Conservation (phyloP, 2,113 vertebrate genomes). For the Myrmecophaga tridactyla region DNA sequence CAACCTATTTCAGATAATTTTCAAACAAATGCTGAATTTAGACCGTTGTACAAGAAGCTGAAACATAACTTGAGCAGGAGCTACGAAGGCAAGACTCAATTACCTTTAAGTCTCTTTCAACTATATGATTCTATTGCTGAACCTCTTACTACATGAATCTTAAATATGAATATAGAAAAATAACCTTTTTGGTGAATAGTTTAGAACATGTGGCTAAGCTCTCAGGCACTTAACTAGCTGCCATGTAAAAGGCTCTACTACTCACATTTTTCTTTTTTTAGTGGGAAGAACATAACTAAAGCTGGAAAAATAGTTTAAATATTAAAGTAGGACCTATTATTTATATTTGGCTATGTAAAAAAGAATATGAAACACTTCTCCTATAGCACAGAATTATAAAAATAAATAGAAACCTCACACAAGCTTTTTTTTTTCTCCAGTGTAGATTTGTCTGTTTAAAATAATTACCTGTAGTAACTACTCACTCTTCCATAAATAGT, state of each 20-base stretch:
- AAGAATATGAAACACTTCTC: background rate
- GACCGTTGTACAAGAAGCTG: background rate
- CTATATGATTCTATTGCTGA: background rate
- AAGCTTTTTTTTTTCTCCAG: background rate
- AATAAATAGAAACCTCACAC: background rate
- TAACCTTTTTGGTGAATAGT: background rate
- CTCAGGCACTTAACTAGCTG: background rate
- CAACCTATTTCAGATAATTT: background rate
- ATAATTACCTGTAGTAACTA: background rate
- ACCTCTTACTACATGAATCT: background rate
- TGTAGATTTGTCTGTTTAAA: background rate
- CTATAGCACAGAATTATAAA: background rate
- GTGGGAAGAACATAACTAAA: conserved; percentile 18
- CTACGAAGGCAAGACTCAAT: background rate
- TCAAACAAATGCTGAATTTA: background rate
- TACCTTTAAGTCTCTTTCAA: background rate
- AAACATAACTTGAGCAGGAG: background rate
- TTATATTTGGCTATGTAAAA: background rate
- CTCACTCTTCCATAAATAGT: background rate
- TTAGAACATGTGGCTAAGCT: background rate
- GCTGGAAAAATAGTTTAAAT: conserved; percentile 28
- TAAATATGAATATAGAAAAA: background rate
- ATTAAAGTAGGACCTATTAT: background rate
- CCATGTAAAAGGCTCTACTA: background rate
- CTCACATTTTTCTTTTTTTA: conserved; percentile 21